Evolutionary conservation across 2,113 vertebrate species (phyloP), one percentile per base, ranked within the genome.

Genomic region (Delphinapterus leucas): DNA sequence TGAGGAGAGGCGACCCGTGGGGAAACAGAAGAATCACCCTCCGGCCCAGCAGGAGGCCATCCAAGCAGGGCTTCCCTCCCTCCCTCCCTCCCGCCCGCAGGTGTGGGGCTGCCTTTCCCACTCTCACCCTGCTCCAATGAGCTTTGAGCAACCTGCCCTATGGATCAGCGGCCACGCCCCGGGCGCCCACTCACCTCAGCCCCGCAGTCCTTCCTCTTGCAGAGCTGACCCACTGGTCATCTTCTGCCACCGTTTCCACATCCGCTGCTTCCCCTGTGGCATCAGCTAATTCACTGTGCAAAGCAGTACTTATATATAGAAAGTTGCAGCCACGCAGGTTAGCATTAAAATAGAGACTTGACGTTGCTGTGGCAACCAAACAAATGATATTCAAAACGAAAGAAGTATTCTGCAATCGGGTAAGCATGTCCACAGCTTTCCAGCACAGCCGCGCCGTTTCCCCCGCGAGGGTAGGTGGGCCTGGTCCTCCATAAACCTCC

Each of bases 261-360:
- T 96, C 97, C 95, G 44, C 97, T 97, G 96, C 95, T 98, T 99
- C 98, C 98, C 98, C 98, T 49, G 86, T 97, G 98, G 98, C 98
- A 98, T 93, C 97, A 84, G 96, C 97, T 97, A 98, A 98, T 98
- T 98, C 97, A 98, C 98, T 98, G 98, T 98, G 98, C 97, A 97
- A 98, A 98, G 98, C 97, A 97, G 98, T 95, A 97, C 98, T 99
- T 99, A 99, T 99, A 99, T 99, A 98, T 99, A 99, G 99, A 98
- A 99, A 99, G 98, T 98, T 97, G 98, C 98, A 95, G 95, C 97
- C 25, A 98, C 98, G 98, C 98, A 98, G 98, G 98, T 98, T 98
- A 99, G 96, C 96, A 87, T 97, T 97, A 97, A 97, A 93, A 86
- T 97, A 98, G 98, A 98, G 97, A 96, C 86, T 97, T 87, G 88